Conservation (phyloP, 2,797 vertebrate species). For the Gorsachius magnificus region DNA sequence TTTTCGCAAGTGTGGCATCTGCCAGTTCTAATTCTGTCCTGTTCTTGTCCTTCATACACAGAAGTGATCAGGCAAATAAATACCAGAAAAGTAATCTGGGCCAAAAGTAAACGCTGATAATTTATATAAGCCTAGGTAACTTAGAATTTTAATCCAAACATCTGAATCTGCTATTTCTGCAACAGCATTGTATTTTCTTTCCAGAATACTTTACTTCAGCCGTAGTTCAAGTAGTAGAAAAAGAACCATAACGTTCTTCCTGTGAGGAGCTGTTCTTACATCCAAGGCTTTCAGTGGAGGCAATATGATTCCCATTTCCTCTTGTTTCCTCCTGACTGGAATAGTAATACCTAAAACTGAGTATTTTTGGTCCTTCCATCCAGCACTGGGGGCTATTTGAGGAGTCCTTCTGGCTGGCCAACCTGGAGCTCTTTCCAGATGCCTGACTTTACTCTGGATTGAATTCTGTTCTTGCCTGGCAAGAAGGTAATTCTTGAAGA, state of each 20-base stretch:
- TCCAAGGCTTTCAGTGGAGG: neutral
- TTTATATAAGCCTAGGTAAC: neutral
- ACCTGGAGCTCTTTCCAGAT: neutral
- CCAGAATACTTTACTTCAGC: neutral
- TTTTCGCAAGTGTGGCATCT: neutral
- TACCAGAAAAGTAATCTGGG: neutral
- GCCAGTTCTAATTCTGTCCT: neutral
- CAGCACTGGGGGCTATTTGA: neutral
- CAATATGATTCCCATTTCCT: fast-evolving
- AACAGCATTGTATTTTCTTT: neutral
- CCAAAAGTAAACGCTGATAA: neutral
- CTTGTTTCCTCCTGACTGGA: neutral
- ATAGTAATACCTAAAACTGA: neutral
- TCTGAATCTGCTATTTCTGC: neutral
- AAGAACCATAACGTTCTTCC: neutral
- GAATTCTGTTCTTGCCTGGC: neutral
- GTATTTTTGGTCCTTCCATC: neutral
- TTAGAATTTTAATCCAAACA: neutral
- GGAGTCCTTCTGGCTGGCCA: neutral
- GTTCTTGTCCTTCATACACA: neutral
- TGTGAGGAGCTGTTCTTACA: neutral
- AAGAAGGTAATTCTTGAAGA: neutral
- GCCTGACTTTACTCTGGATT: neutral
- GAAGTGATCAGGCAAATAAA: neutral
- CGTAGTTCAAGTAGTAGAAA: neutral